Conservation (phyloP, 2,113 vertebrate species). For the Gymnogyps californianus region DNA sequence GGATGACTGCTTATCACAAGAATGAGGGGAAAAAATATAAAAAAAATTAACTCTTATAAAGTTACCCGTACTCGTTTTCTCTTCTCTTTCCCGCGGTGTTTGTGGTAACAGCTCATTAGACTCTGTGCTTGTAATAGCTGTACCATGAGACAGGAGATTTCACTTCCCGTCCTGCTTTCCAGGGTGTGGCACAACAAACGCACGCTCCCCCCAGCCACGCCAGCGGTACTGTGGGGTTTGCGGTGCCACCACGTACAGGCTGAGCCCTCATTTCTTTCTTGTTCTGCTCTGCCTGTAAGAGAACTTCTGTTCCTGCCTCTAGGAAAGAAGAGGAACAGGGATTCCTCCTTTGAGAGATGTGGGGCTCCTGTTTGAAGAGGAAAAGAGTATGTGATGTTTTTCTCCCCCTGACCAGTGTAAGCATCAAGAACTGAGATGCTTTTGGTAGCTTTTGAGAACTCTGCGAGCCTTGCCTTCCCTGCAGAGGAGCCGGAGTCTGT, state of each 20-base stretch:
- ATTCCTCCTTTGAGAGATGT: not conserved
- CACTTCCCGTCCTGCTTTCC: not conserved
- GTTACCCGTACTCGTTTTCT: not conserved
- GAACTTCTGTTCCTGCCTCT: not conserved
- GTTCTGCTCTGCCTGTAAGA: not conserved
- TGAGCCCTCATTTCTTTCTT: not conserved
- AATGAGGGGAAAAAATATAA: accelerated
- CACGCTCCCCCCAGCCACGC: not conserved
- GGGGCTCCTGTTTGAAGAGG: not conserved
- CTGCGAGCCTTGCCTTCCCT: not conserved
- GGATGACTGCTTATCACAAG: not conserved
- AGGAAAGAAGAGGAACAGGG: not conserved
- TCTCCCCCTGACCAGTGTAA: not conserved
- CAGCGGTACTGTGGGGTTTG: accelerated
- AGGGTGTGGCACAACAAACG: not conserved
- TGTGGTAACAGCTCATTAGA: not conserved
- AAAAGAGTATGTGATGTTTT: not conserved
- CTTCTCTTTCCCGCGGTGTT: not conserved
- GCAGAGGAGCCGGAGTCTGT: not conserved
- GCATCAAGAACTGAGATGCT: not conserved
- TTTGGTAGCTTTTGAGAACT: not conserved
- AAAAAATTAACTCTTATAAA: not conserved
- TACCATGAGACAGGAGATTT: not conserved
- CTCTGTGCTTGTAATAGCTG: not conserved
- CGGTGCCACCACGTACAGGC: not conserved